Base-by-base conservation (phyloP, 2,888 invertebrate species). In the Gari tellinella region DNA sequence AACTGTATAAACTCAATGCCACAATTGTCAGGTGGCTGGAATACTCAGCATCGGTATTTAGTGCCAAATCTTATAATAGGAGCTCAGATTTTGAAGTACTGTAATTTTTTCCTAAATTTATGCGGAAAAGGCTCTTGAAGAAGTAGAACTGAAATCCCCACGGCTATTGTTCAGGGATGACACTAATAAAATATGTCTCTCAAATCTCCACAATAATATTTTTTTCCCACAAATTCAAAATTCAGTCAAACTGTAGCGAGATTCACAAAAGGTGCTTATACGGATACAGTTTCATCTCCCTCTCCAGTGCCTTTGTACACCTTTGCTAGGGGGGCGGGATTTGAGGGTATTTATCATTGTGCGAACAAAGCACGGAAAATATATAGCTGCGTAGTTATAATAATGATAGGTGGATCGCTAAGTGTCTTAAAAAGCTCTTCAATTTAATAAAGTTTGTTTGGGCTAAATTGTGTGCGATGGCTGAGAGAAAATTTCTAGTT, bases 151-250 rank as follows among this genome's bases (percentile, higher is more conserved):
- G 45, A 64, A 72, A 56, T 64, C 70, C 48, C 64, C 26, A 56
- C 52, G 31, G 65, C 46, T 45, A 56, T 48, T 53, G 46, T 51
- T 68, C 48, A 43, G 23, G 17, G 19, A 25, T 78, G 78, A 78
- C 78, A 78, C 73, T 56, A 69, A 70, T 74, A 78, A 78, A 78
- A 70, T 66, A 74, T 72, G 70, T 73, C 73, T 70, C 70, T 74
- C 67, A 64, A 72, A 60, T 60, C 55, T 61, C 26, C 62, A 65
- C 65, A 77, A 65, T 72, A 49, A 65, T 65, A 69, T 72, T 68
- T 72, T n/a, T 31, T 76, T 65, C 76, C 76, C 67, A 67, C 67
- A 72, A 76, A 58, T 68, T 72, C 55, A 45, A 55, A 57, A 73
- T 64, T 60, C 52, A 55, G 48, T 43, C 67, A 52, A 67, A 68